Conservation (phyloP, 2,888 invertebrate species). For the Eupithecia abbreviata region DNA sequence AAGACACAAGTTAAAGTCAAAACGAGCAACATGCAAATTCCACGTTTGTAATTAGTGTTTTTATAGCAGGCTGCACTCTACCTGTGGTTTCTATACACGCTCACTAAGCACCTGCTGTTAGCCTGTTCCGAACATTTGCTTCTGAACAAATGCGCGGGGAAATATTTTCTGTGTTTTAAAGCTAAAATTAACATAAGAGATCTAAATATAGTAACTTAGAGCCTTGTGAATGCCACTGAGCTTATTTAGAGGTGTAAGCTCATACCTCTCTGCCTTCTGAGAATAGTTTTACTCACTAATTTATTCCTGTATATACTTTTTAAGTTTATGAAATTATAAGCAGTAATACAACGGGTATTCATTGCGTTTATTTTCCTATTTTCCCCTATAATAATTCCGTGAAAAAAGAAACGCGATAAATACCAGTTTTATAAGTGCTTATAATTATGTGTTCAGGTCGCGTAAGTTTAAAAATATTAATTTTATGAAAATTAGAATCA, state of each 20-base stretch:
- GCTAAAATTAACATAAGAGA: neutral
- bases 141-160: constrained; percentile 2
- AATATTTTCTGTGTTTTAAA: neutral
- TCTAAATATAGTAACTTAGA: neutral
- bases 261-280: neutral
- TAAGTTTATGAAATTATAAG: neutral
- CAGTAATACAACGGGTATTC: no score
- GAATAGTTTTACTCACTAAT: neutral
- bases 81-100: constrained; percentile 29
- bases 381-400: no score
- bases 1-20: constrained; percentile 32
- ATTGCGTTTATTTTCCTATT: no score
- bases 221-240: neutral
- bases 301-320: neutral
- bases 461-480: no score
- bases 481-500: neutral
- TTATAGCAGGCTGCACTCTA: constrained; percentile 31
- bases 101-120: constrained; percentile 26
- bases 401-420: no score
- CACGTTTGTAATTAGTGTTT: constrained; percentile 45
- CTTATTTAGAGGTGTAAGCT: neutral
- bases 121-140: constrained; percentile 19
- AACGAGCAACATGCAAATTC: constrained; percentile 32
- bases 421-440: no score
- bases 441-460: no score